These are phyloP conservation scores for Planiliza haematocheilus DNA, from an alignment of 2,113 vertebrate species.

Conservation along the genomic window DNA sequence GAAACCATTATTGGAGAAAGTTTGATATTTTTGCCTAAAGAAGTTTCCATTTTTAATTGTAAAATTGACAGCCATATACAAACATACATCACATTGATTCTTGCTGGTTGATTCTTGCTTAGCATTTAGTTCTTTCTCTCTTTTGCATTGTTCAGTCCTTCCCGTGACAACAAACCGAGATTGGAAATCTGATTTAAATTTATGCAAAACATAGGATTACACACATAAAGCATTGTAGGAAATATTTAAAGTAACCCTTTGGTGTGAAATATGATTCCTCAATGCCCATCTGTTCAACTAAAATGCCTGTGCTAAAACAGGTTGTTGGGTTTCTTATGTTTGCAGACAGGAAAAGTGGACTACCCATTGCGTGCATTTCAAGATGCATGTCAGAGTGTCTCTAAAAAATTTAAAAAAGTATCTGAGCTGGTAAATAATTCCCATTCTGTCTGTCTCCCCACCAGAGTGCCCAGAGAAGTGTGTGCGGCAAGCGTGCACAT, in stretches of 20 bases:
- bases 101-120: too few species aligned
- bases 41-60: too few species aligned
- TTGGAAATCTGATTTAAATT: too few species aligned
- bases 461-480: constrained; percentile 92
- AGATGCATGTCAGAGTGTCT: background rate
- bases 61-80: too few species aligned
- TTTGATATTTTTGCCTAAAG: too few species aligned
- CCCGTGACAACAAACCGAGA: background rate
- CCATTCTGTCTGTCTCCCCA: constrained; percentile 11
- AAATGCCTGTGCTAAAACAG: background rate
- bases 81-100: too few species aligned
- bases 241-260: background rate
- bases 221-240: background rate
- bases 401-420: too few species aligned
- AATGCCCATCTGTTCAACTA: background rate
- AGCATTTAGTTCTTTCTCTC: too few species aligned
- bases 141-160: too few species aligned
- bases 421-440: background rate
- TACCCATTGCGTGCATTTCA: background rate
- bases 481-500: constrained; percentile 87
- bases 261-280: background rate
- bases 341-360: background rate
- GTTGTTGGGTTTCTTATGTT: background rate
- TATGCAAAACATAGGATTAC: background rate
- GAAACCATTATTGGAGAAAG: too few species aligned